phyloP scores from a whole-genome alignment of 2,797 vertebrate species.

The Chromis chromis region DNA sequence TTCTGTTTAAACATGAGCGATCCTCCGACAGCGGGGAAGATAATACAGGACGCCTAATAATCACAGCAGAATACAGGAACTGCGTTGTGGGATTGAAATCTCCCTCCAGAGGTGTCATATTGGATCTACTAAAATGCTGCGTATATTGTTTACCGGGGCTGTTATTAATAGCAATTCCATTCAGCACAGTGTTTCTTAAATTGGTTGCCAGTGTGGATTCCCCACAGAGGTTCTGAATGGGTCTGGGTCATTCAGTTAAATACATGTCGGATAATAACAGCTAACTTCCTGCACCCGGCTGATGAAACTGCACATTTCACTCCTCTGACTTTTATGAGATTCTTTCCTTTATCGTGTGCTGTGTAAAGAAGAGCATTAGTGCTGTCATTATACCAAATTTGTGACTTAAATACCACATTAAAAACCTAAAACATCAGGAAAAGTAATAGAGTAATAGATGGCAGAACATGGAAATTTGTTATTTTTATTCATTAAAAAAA shows the following conservation, averaged over 20 bases:
- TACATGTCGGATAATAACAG: constrained; percentile 7
- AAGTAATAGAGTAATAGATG: too few relatives aligned
- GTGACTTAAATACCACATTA: too few relatives aligned
- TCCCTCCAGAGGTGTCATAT: constrained; percentile 35
- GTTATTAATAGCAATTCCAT: constrained; percentile 35
- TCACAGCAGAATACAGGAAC: constrained; percentile 36
- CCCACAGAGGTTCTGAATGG: constrained; percentile 23
- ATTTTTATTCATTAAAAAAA: too few relatives aligned
- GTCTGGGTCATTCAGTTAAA: constrained; percentile 22
- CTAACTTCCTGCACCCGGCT: background rate
- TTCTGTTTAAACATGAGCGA: constrained; percentile 33
- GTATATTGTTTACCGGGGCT: constrained; percentile 21
- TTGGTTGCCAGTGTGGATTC: background rate
- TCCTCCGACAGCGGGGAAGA: constrained; percentile 28
- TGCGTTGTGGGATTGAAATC: constrained; percentile 38
- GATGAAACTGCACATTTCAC: constrained; percentile 16
- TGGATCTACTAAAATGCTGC: constrained; percentile 41
- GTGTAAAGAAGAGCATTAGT: too few relatives aligned
- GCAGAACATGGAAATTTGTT: too few relatives aligned
- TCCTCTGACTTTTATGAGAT: background rate
- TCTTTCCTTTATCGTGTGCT: too few relatives aligned
- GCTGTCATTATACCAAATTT: too few relatives aligned
- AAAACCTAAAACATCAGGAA: too few relatives aligned
- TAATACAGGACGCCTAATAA: constrained; percentile 28
- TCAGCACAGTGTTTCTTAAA: background rate